These are phyloP conservation scores for Sclerodermus sp. DNA, from an alignment of 2,888 invertebrate species.

Conservation along the genomic window DNA sequence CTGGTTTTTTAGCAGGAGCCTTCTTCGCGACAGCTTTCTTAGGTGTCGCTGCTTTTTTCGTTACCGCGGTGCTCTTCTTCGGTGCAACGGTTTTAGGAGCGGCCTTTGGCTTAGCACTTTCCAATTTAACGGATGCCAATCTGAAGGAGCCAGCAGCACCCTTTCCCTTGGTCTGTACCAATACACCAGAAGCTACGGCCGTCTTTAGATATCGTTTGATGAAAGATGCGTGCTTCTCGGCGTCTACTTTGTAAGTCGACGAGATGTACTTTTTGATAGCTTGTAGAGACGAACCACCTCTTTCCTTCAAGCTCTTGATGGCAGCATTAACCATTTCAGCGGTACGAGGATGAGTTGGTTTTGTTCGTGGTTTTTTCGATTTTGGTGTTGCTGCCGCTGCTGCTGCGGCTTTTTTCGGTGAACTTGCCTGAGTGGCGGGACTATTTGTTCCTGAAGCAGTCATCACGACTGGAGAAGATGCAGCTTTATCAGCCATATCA, in stretches of 20 bases:
- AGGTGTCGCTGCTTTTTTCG: background rate
- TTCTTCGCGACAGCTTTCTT: background rate
- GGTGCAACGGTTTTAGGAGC: conserved; percentile 11
- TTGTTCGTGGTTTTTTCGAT: conserved; percentile 39
- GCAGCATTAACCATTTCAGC: conserved; percentile 65
- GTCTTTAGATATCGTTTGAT: conserved; percentile 65
- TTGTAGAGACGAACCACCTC: conserved; percentile 64
- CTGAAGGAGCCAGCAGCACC: conserved; percentile 62
- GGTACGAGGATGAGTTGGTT: conserved; percentile 59
- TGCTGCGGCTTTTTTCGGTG: conserved; percentile 23
- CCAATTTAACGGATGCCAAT: conserved; percentile 40
- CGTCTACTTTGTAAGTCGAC: conserved; percentile 64
- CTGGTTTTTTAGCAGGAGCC: conserved; percentile 8
- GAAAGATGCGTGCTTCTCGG: conserved; percentile 62
- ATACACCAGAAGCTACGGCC: conserved; percentile 61
- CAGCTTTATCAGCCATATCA: conserved; percentile 13
- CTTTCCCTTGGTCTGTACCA: conserved; percentile 63
- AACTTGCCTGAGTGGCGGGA: conserved; percentile 2
- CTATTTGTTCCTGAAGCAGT: conserved; percentile 7
- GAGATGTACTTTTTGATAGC: conserved; percentile 69
- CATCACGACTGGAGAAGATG: conserved; percentile 8
- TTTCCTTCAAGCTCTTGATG: conserved; percentile 61
- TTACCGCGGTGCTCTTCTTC: conserved; percentile 5
- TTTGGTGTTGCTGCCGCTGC: conserved; percentile 13
- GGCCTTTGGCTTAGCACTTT: conserved; percentile 6